Evolutionary conservation across 2,113 vertebrate genomes (phyloP), one percentile per base, ranked within the genome.

Genomic region (Hippoglossus stenolepis): DNA sequence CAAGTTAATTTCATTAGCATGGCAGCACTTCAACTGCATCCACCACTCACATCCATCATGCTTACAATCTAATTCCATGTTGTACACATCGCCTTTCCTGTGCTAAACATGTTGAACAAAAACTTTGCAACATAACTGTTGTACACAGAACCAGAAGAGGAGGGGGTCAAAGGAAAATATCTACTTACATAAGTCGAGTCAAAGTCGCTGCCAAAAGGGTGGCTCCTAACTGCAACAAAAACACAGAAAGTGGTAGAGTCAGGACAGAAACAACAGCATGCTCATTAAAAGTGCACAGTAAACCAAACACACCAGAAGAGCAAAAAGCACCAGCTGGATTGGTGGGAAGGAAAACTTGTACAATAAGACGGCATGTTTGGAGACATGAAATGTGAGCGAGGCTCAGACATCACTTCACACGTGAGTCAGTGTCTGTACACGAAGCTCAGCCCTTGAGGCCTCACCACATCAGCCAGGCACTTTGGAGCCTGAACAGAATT

Each of bases 161-260:
- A 11, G 26, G 2, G 24, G 17, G 17, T 53, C 13, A 60, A 15
- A 57, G 21, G 10, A 56, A 79, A 57, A 65, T 0, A 70, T 78
- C 1, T 85, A 94, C 95, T 95, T 89, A 95, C 95, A 88, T 93
- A 94, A 61, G 74, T 18, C 1, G 60, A 1, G 67, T 95, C 94
- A 83, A 95, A 95, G 0, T 90, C 83, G 0, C 45, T 64, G 58
- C 94, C 94, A 86, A 95, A 95, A 0, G 95, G 95, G 23, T 95
- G 94, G 65, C 54, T 92, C 82, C 88, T 89, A 54, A 90, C 95
- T 95, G 86, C 28, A 87, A 49, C 20, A 74, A 26, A 75, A 84
- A 61, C 31, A 64, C 51, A 57, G 24, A 74, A 23, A 78, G 47
- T 65, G 4, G 80, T 11, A 58, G 1, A 70, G 64, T 74, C 14